These are phyloP conservation scores for Diachasmimorpha longicaudata DNA, from an alignment of 1,140 invertebrate genomes.

Conservation along the genomic window DNA sequence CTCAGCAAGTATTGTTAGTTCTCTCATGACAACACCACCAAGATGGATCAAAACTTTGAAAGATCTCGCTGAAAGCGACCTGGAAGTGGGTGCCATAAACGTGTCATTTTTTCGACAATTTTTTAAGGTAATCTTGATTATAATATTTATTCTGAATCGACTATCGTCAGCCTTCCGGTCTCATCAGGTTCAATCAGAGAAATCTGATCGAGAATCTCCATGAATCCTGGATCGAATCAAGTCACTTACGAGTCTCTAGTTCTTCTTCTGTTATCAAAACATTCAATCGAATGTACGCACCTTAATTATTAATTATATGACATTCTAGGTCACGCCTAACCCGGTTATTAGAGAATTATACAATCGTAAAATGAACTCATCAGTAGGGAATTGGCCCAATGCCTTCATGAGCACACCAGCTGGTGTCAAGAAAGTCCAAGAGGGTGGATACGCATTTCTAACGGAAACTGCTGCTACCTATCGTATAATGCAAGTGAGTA, in stretches of 20 bases:
- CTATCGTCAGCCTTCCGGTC: not conserved
- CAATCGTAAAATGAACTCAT: constrained; percentile 52
- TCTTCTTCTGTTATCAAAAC: too few species aligned
- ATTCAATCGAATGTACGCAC: too few species aligned
- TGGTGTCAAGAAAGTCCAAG: constrained; percentile 52
- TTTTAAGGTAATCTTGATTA: constrained; percentile 62
- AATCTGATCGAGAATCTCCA: not conserved
- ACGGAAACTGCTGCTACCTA: constrained; percentile 66
- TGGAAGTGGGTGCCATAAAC: constrained; percentile 69
- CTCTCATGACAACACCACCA: constrained; percentile 70
- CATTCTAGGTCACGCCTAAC: not conserved
- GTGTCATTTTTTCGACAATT: constrained; percentile 68
- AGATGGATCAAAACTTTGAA: constrained; percentile 68
- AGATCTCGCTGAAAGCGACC: constrained; percentile 68
- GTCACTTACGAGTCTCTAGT: too few species aligned
- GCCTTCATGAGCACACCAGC: constrained; percentile 40
- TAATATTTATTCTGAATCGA: not conserved
- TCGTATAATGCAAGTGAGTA: constrained; percentile 58
- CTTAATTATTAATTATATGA: too few species aligned
- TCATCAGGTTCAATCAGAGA: not conserved
- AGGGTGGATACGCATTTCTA: constrained; percentile 66
- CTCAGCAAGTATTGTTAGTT: constrained; percentile 75
- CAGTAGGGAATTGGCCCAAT: constrained; percentile 10
- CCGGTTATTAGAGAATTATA: constrained; percentile 56
- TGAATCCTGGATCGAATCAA: too few species aligned